Conservation (phyloP, 2,113 vertebrate genomes). For the Gymnorhina tibicen region DNA sequence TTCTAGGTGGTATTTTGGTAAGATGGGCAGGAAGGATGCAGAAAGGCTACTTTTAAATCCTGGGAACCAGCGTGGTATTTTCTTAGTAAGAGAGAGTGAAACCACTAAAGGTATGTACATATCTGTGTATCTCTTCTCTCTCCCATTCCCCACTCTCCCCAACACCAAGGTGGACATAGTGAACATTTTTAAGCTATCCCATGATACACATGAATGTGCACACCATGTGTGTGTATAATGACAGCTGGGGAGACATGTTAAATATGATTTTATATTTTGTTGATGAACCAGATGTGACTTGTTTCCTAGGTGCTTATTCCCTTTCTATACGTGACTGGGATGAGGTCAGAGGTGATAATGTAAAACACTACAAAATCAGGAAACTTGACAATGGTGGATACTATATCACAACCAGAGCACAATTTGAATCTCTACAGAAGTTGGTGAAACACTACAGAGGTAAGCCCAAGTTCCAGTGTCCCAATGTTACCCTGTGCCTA, state of each 20-base stretch:
- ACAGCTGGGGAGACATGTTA: neutral
- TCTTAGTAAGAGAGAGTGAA: conserved; percentile 96
- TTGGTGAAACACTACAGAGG: conserved; percentile 97
- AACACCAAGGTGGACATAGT: neutral
- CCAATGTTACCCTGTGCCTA: neutral
- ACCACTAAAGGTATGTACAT: conserved; percentile 93
- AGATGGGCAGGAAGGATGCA: conserved; percentile 98
- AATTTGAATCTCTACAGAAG: conserved; percentile 95
- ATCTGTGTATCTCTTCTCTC: neutral
- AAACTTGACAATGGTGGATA: conserved; percentile 98
- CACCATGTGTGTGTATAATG: neutral
- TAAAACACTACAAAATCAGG: conserved; percentile 99
- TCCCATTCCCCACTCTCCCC: neutral
- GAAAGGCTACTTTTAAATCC: conserved; percentile 93
- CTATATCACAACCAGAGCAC: conserved; percentile 97
- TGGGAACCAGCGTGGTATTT: conserved; percentile 92
- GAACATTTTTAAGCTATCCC: neutral
- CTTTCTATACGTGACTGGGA: conserved; percentile 99
- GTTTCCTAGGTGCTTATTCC: conserved; percentile 87
- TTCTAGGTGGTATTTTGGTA: conserved; percentile 98
- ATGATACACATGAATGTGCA: neutral
- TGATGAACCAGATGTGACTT: neutral
- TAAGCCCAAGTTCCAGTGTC: conserved; percentile 44
- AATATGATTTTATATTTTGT: neutral
- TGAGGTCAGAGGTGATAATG: conserved; percentile 93